These are phyloP conservation scores for Acanthoscelides obtectus DNA, from an alignment of 2,888 invertebrate genomes.

Conservation along the genomic window DNA sequence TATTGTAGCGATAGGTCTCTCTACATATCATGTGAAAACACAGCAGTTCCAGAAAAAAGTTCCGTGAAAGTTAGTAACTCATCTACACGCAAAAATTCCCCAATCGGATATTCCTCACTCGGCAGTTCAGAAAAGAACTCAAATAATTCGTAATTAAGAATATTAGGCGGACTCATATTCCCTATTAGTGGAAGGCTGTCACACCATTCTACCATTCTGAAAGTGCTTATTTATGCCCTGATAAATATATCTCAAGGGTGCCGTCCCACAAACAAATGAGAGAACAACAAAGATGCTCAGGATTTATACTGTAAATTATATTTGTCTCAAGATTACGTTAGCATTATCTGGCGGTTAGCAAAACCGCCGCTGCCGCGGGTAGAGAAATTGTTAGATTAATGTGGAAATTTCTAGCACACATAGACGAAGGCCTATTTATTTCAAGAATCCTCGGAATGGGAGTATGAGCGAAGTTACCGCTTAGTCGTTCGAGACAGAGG, in stretches of 20 bases:
- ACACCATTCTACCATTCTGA: background rate
- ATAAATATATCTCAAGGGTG: background rate
- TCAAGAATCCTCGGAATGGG: background rate
- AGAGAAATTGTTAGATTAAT: background rate
- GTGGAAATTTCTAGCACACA: background rate
- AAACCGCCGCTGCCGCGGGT: slow-evolving; percentile 4
- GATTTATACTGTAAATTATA: slow-evolving; percentile 44
- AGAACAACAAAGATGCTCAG: slow-evolving; percentile 40
- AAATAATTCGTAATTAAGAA: background rate
- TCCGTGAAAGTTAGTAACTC: too few species aligned
- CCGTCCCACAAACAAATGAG: slow-evolving; percentile 34
- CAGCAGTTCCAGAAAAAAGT: background rate
- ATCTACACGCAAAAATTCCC: background rate
- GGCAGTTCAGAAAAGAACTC: background rate
- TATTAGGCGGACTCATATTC: background rate
- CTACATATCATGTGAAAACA: too few species aligned
- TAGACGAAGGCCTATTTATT: background rate
- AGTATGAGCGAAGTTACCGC: background rate
- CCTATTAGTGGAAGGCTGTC: background rate
- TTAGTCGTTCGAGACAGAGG: background rate
- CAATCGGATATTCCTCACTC: background rate
- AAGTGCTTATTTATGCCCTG: background rate
- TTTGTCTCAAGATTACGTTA: slow-evolving; percentile 47
- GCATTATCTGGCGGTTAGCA: slow-evolving; percentile 40
- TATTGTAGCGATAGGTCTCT: too few species aligned